phyloP scores from a whole-genome alignment of 1,140 invertebrate species.

The Probaryconus sp. region DNA sequence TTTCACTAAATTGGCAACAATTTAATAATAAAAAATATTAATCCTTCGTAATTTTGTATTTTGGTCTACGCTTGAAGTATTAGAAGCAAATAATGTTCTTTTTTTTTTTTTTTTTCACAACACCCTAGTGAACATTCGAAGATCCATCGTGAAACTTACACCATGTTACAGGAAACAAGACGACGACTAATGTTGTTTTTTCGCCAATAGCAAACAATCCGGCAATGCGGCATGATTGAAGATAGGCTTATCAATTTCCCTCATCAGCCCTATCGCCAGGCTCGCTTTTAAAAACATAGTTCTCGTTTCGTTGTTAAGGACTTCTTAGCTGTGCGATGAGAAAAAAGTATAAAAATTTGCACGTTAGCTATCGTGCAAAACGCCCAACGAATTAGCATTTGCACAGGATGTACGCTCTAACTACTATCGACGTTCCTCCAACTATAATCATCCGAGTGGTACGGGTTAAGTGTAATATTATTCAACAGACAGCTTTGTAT shows the following conservation, averaged over 20 bases:
- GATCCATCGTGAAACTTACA: too few relatives aligned
- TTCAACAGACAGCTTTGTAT: slow-evolving; percentile 78
- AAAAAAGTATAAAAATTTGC: slow-evolving; percentile 56
- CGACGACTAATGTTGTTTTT: neutral
- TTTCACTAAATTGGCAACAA: too few relatives aligned
- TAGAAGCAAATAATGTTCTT: too few relatives aligned
- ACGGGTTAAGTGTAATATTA: slow-evolving; percentile 78
- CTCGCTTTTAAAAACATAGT: slow-evolving; percentile 27
- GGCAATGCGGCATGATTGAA: slow-evolving; percentile 38
- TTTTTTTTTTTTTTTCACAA: too few relatives aligned
- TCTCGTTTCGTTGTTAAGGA: slow-evolving; percentile 39
- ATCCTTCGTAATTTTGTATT: too few relatives aligned
- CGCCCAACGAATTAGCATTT: slow-evolving; percentile 77
- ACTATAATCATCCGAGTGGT: slow-evolving; percentile 78
- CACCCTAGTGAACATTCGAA: too few relatives aligned
- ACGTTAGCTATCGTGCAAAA: slow-evolving; percentile 63
- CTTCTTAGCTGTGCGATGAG: slow-evolving; percentile 39
- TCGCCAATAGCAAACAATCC: slow-evolving; percentile 29
- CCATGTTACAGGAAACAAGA: too few relatives aligned
- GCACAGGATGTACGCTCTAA: slow-evolving; percentile 79
- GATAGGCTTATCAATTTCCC: slow-evolving; percentile 37
- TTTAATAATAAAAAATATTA: too few relatives aligned
- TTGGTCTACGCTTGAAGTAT: too few relatives aligned
- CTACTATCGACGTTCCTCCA: slow-evolving; percentile 77
- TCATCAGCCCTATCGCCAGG: slow-evolving; percentile 25